Conservation (phyloP, 2,888 invertebrate species). For the Athripsodes cinereus region DNA sequence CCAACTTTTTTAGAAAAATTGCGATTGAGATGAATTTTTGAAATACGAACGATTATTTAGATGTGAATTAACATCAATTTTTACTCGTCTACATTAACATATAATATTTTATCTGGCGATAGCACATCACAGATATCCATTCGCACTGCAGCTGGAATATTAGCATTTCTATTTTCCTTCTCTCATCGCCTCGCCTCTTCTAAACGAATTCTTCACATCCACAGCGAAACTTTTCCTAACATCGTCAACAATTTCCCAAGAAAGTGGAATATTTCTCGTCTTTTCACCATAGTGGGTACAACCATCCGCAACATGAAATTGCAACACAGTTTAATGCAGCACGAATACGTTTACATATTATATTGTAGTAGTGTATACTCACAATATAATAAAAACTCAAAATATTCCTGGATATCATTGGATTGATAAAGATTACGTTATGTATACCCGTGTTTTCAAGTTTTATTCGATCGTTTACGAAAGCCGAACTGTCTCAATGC, state of each 20-base stretch:
- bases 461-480: neutral
- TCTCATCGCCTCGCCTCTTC: neutral
- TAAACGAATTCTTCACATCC: constrained; percentile 5
- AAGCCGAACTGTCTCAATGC: neutral
- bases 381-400: too few species aligned
- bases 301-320: constrained; percentile 9
- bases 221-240: constrained; percentile 2
- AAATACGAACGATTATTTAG: too few species aligned
- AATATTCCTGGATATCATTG: neutral
- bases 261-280: constrained; percentile 8
- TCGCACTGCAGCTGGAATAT: neutral
- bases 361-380: too few species aligned
- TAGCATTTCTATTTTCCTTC: neutral
- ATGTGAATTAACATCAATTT: too few species aligned
- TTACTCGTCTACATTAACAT: too few species aligned
- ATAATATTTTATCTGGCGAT: too few species aligned
- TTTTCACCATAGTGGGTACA: neutral
- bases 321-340: constrained; percentile 7
- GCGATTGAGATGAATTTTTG: too few species aligned
- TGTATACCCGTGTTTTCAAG: neutral
- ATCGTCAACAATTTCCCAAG: constrained; percentile 13
- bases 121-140: too few species aligned
- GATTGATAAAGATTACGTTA: neutral
- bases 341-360: neutral
- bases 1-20: too few species aligned